These are phyloP conservation scores for Orchesellides sinensis DNA, from an alignment of 2,888 invertebrate species.

Conservation along the genomic window DNA sequence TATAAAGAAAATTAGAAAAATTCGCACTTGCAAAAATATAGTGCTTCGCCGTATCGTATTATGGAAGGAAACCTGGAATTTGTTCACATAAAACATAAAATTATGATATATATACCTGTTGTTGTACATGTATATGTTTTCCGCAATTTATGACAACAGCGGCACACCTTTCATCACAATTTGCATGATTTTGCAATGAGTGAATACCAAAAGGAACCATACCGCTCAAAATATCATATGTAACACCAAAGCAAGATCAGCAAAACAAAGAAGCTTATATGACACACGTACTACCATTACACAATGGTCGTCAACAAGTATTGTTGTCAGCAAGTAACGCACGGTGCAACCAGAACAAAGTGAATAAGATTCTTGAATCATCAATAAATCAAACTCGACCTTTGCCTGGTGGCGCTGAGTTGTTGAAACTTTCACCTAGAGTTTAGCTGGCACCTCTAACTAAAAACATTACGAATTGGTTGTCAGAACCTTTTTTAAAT, in stretches of 20 bases:
- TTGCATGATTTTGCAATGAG: not conserved
- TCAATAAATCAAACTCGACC: conserved; percentile 59
- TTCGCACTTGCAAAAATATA: conserved; percentile 59
- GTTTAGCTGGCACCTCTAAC: conserved; percentile 34
- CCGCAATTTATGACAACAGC: conserved; percentile 61
- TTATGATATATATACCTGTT: conserved; percentile 16
- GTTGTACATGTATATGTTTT: conserved; percentile 40
- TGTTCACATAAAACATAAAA: conserved; percentile 37
- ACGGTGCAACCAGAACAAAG: not conserved
- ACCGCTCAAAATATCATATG: too few species aligned
- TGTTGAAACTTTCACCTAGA: conserved; percentile 56
- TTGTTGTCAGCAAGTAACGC: conserved; percentile 13
- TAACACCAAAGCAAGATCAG: too few species aligned
- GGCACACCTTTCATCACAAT: conserved; percentile 59
- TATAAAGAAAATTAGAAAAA: conserved; percentile 62
- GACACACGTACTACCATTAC: not conserved
- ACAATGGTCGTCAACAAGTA: not conserved
- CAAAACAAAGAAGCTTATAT: too few species aligned
- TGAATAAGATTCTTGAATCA: not conserved
- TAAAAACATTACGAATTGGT: conserved; percentile 36
- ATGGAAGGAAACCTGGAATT: conserved; percentile 42
- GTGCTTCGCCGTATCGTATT: not conserved
- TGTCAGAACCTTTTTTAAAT: conserved; percentile 52
- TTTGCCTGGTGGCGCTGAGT: conserved; percentile 57
- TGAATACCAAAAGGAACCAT: too few species aligned